These are phyloP conservation scores for Matsumurasca onukii DNA, from an alignment of 1,140 invertebrate genomes.

Conservation along the genomic window DNA sequence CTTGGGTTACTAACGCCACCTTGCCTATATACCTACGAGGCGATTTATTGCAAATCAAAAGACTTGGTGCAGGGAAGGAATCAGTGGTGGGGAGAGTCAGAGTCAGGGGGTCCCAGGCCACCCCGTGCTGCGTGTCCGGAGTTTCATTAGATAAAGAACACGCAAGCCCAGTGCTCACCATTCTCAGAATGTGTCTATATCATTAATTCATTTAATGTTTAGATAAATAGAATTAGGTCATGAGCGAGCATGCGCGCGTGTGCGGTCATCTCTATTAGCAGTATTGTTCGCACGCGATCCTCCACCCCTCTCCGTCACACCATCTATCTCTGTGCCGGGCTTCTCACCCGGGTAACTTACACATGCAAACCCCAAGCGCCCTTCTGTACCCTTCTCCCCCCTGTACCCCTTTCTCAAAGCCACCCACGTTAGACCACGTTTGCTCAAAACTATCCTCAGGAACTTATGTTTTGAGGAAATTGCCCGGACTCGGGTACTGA, in stretches of 20 bases:
- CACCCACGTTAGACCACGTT: too few relatives aligned
- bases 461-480: too few relatives aligned
- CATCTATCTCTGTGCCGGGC: background rate
- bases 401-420: too few relatives aligned
- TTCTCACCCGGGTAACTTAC: background rate
- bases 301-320: background rate
- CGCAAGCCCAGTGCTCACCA: background rate
- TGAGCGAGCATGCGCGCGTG: background rate
- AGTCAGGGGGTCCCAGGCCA: background rate
- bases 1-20: too few relatives aligned
- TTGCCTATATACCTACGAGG: too few relatives aligned
- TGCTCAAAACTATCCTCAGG: too few relatives aligned
- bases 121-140: background rate
- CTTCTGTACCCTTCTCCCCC: too few relatives aligned
- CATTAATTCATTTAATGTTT: background rate
- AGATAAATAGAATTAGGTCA: background rate
- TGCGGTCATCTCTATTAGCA: background rate
- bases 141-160: background rate
- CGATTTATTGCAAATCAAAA: too few relatives aligned
- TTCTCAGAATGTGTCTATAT: background rate
- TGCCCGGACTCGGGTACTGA: too few relatives aligned
- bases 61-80: too few relatives aligned
- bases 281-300: background rate
- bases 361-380: too few relatives aligned
- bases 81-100: too few relatives aligned